Evolutionary conservation across 2,113 vertebrate species (phyloP).

Genomic region (Maccullochella peelii): DNA sequence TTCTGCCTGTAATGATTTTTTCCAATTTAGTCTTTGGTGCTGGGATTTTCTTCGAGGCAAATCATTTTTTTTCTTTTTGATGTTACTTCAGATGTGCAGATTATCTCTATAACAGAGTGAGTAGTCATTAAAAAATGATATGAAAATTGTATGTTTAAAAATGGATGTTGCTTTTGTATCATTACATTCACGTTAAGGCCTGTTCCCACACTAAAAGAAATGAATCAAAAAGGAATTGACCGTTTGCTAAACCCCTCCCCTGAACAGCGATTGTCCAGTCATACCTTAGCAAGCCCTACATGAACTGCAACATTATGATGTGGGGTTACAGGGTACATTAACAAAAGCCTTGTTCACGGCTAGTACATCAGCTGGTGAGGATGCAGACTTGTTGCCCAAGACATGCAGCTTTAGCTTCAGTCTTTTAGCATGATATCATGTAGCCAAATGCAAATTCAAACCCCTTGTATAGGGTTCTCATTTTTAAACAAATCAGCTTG

Average conservation of each 20-base stretch:
- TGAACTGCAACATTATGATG: too few species aligned
- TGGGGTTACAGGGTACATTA: neutral
- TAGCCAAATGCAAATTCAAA: neutral
- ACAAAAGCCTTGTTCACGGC: neutral
- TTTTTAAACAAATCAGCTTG: neutral
- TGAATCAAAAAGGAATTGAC: neutral
- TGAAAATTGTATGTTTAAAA: neutral
- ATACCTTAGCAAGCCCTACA: too few species aligned
- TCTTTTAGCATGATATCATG: neutral
- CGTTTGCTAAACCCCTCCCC: too few species aligned
- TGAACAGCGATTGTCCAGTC: too few species aligned
- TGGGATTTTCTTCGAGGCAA: constrained; percentile 4
- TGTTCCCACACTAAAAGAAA: neutral
- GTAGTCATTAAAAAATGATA: neutral
- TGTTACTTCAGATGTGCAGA: constrained; percentile 6
- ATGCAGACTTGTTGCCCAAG: too few species aligned
- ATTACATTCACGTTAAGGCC: neutral
- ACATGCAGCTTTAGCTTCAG: too few species aligned
- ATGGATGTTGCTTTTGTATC: neutral
- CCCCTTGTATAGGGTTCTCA: neutral
- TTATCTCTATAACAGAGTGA: neutral
- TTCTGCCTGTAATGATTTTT: constrained; percentile 19
- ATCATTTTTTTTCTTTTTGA: neutral
- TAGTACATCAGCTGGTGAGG: too few species aligned
- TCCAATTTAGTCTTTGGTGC: constrained; percentile 22